A percentile compares a stretch with the other conserved stretches of the same genome.
phyloP scores from a whole-genome alignment of 2,113 vertebrate genomes.

The Plecotus auritus region DNA sequence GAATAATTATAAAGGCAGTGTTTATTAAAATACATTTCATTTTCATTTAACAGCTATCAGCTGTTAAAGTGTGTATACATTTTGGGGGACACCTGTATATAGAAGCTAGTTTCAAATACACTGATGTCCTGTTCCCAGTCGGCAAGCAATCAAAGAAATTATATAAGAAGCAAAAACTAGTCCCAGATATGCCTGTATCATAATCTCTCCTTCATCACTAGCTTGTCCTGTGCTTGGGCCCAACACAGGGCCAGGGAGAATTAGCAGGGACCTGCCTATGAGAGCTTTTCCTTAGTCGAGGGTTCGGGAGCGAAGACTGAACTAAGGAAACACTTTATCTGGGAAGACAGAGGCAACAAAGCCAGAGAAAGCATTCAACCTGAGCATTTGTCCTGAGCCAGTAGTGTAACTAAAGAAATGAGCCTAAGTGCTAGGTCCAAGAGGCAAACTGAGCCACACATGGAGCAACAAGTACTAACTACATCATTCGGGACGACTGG shows the following conservation, averaged over 20 bases:
- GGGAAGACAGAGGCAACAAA: constrained; percentile 20
- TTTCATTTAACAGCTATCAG: too few species aligned
- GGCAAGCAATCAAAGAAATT: neutral
- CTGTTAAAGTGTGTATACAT: too few species aligned
- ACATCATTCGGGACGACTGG: neutral
- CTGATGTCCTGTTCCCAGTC: neutral
- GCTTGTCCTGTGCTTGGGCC: neutral
- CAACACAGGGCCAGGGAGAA: neutral
- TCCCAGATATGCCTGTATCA: neutral
- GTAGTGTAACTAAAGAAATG: neutral
- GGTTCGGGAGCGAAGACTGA: neutral
- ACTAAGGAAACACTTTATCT: constrained; percentile 27
- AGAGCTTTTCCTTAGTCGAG: neutral
- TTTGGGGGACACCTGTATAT: neutral
- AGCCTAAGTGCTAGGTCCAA: neutral
- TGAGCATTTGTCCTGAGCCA: neutral
- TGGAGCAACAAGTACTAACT: neutral
- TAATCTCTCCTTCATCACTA: neutral
- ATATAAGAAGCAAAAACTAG: neutral
- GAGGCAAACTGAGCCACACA: neutral
- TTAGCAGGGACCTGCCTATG: neutral
- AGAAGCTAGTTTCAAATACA: neutral
- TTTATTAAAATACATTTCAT: too few species aligned
- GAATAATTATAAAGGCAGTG: too few species aligned
- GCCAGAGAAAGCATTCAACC: neutral